phyloP scores from a whole-genome alignment of 1,140 invertebrate species.

The Cydia splendana region DNA sequence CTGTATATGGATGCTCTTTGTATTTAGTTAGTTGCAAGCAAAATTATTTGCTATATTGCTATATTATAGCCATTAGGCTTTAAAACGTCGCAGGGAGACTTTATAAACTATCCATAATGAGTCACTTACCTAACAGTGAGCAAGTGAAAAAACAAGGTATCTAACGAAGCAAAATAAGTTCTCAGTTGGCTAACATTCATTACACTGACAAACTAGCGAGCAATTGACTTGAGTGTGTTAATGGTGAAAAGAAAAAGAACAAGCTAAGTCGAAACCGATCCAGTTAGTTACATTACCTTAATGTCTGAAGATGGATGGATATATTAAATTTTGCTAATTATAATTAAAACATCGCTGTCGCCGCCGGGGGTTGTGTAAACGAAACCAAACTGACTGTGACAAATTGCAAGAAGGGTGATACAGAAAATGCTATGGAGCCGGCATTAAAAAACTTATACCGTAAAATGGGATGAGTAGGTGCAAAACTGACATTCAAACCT shows the following conservation, averaged over 20 bases:
- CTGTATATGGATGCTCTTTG: too few species aligned
- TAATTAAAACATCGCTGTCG: conserved; percentile 32
- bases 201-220: neutral
- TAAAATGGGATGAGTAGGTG: too few species aligned
- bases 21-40: neutral
- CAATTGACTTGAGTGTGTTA: neutral
- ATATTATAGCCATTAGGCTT: too few species aligned
- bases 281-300: conserved; percentile 11
- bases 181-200: neutral
- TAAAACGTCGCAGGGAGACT: neutral
- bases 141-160: neutral
- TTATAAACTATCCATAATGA: neutral
- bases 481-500: too few species aligned
- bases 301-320: conserved; percentile 16
- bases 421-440: neutral
- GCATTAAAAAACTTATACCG: neutral
- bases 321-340: conserved; percentile 32
- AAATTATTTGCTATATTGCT: neutral
- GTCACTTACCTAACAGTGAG: neutral
- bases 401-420: conserved; percentile 27
- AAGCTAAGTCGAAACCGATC: neutral
- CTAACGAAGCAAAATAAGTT: neutral
- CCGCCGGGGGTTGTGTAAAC: conserved; percentile 29
- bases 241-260: neutral
- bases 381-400: conserved; percentile 32